Percentiles rank a stretch among this genome's conserved stretches.
phyloP scores from a whole-genome alignment of 2,113 vertebrate species.

The Melozone crissalis region DNA sequence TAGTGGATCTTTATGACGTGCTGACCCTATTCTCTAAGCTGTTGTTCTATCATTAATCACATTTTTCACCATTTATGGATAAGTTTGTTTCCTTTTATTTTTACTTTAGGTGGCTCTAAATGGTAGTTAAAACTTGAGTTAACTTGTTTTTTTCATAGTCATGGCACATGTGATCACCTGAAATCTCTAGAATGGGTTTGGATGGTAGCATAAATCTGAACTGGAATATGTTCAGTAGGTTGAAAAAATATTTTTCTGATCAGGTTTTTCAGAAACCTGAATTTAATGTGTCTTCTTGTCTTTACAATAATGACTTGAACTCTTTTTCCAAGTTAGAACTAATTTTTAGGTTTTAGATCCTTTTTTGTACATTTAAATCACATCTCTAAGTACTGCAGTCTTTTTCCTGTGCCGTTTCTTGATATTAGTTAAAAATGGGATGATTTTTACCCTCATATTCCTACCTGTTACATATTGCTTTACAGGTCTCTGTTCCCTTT shows the following conservation, averaged over 20 bases:
- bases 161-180: background rate
- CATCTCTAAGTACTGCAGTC: accelerated
- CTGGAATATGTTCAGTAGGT: background rate
- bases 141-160: background rate
- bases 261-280: background rate
- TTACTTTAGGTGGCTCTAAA: background rate
- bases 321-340: background rate
- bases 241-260: background rate
- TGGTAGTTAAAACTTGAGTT: background rate
- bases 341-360: background rate
- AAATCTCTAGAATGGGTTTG: background rate
- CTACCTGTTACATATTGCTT: background rate
- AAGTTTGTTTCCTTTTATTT: background rate
- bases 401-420: background rate
- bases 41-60: background rate
- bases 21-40: background rate
- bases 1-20: background rate
- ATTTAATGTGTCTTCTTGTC: background rate
- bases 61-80: background rate
- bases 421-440: background rate
- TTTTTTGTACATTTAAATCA: background rate
- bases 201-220: background rate
- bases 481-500: background rate
- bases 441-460: background rate
- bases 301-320: background rate